Evolutionary conservation across 1,140 invertebrate genomes (phyloP), one percentile per base, ranked within the genome.

Genomic region (Pachypeltis micranthus): DNA sequence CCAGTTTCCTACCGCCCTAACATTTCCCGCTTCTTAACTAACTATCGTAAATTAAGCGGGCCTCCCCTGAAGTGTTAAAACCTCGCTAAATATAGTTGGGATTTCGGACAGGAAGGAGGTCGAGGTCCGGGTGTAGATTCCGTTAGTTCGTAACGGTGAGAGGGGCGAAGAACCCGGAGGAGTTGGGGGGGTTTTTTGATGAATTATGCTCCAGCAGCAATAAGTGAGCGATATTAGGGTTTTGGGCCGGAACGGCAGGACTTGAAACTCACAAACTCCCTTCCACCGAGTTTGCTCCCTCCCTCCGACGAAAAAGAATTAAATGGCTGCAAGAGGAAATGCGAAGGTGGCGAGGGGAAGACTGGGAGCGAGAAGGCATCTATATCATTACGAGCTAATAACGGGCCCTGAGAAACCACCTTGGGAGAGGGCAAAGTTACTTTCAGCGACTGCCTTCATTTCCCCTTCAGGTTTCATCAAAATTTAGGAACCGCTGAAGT

Each of bases 341-440:
- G 34, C n/a, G n/a, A 16, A 16, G 31, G 31, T 39, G 31, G 31
- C 31, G 7, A 10, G 47, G 7, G 47, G 10, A 21, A 21, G 34
- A 39, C 34, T 39, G 47, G 10, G 47, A 21, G 47, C 21, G 19
- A 51, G 19, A 21, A 21, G 47, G 47, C 21, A 51, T 51, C 47
- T 51, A 51, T 51, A 51, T 51, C 47, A 51, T 51, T 51, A 51
- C 47, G 47, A 51, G 47, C 47, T 51, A 51, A 51, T 51, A 51
- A 51, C 47, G 47, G 47, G n/a, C n/a, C n/a, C n/a, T n/a, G n/a
- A n/a, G n/a, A n/a, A n/a, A n/a, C n/a, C n/a, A n/a, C 23, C 7
- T 51, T 10, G 47, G 23, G 21, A 21, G 47, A 51, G 47, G 19
- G 7, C 47, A 51, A 51, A 51, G 47, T 51, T 10, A 21, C 7